Evolutionary conservation across 1,140 invertebrate species (phyloP).

Genomic region (Heliconius congener): DNA sequence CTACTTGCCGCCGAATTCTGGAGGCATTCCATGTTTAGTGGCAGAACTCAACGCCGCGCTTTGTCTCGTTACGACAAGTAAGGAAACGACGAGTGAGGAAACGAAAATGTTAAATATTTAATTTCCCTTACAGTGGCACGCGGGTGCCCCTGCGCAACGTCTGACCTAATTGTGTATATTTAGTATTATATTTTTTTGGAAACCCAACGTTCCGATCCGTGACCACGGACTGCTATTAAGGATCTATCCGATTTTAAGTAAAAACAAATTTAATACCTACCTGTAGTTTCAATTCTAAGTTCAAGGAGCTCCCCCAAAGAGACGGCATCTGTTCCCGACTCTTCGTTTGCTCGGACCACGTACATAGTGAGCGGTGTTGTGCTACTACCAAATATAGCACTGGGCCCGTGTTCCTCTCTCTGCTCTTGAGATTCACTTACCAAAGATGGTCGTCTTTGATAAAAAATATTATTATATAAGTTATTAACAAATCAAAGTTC

Average conservation of each 20-base stretch:
- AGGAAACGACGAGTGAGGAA: neutral
- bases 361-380: conserved; percentile 68
- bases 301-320: conserved; percentile 74
- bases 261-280: conserved; percentile 30
- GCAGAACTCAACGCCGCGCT: neutral
- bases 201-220: too few species aligned
- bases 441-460: conserved; percentile 49
- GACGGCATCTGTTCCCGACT: conserved; percentile 48
- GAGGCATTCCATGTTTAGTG: neutral
- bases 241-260: too few species aligned
- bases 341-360: conserved; percentile 62
- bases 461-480: neutral
- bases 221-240: too few species aligned
- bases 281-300: conserved; percentile 70
- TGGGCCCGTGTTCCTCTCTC: conserved; percentile 50
- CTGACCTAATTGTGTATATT: too few species aligned
- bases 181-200: too few species aligned
- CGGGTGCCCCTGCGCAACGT: too few species aligned
- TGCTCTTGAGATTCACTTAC: conserved; percentile 41
- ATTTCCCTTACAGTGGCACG: neutral
- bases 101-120: neutral
- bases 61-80: neutral
- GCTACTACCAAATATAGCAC: conserved; percentile 53
- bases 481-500: too few species aligned
- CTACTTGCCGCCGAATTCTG: neutral